phyloP scores from a whole-genome alignment of 2,797 vertebrate species.

The Anabacerthia variegaticeps region DNA sequence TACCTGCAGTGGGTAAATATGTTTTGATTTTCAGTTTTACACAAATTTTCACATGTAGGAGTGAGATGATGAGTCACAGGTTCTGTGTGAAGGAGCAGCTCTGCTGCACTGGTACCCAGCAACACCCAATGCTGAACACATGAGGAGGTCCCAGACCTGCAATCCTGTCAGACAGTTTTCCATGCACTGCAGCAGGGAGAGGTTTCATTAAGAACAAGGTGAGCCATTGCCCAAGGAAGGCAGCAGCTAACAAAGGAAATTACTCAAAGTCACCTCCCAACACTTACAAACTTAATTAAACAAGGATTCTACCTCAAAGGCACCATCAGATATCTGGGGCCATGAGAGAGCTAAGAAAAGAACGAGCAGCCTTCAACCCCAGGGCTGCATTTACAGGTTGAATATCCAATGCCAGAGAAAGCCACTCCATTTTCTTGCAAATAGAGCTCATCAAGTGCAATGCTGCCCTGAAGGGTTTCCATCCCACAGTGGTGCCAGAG shows the following conservation, averaged over 20 bases:
- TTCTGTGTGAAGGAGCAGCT: background rate
- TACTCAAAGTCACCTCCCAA: background rate
- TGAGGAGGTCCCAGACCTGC: background rate
- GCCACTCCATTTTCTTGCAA: background rate
- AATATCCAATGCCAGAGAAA: background rate
- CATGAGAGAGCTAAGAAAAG: background rate
- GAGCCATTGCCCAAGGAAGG: background rate
- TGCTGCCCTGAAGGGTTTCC: background rate
- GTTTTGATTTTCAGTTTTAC: background rate
- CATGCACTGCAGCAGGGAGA: background rate
- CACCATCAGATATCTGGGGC: conserved; percentile 30
- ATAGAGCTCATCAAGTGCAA: background rate
- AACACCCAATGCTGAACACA: background rate
- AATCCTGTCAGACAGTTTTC: background rate
- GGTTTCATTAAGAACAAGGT: background rate
- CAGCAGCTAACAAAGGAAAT: conserved; percentile 13
- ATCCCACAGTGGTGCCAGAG: background rate
- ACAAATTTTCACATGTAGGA: background rate
- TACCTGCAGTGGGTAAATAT: rapidly evolving
- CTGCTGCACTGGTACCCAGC: background rate
- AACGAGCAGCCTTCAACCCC: background rate
- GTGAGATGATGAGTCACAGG: rapidly evolving
- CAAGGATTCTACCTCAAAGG: background rate
- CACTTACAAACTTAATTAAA: background rate
- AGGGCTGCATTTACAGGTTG: background rate